Percentiles rank a stretch among this genome's conserved stretches.
Evolutionary conservation across 2,797 vertebrate species (phyloP).

Genomic region (Sebastes matsubarae): DNA sequence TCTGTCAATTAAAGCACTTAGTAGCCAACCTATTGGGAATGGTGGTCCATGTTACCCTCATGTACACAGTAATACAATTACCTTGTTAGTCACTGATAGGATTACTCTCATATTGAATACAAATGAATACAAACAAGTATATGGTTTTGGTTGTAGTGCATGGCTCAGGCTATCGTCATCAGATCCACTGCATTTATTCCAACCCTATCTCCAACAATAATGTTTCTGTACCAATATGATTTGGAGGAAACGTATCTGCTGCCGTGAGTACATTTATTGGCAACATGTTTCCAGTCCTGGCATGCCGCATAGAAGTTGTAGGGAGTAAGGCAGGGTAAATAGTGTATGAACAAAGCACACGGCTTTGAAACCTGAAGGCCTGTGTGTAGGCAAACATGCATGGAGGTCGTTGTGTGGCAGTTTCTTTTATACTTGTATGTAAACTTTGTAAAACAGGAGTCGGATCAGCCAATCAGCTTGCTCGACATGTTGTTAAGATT

Average conservation of each 20-base stretch:
- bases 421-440: background rate
- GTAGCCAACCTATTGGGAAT: slow-evolving; percentile 38
- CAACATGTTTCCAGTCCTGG: background rate
- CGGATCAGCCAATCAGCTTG: background rate
- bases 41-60: slow-evolving; percentile 25
- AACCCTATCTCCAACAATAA: background rate
- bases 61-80: slow-evolving; percentile 47
- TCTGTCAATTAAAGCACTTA: slow-evolving; percentile 57
- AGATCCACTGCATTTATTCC: background rate
- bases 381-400: background rate
- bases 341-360: background rate
- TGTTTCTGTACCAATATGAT: too few relatives aligned
- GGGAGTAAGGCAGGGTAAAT: background rate
- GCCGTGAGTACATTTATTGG: background rate
- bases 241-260: background rate
- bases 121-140: slow-evolving; percentile 21
- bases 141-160: background rate
- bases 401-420: background rate
- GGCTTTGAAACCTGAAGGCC: background rate
- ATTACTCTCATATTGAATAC: slow-evolving; percentile 44
- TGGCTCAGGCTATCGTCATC: background rate
- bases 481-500: background rate
- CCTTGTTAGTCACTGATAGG: slow-evolving; percentile 46
- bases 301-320: background rate
- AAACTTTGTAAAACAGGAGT: background rate